Evolutionary conservation across 2,888 invertebrate species (phyloP), one percentile per base, ranked within the genome.

Genomic region (Agrochola lychnidis): DNA sequence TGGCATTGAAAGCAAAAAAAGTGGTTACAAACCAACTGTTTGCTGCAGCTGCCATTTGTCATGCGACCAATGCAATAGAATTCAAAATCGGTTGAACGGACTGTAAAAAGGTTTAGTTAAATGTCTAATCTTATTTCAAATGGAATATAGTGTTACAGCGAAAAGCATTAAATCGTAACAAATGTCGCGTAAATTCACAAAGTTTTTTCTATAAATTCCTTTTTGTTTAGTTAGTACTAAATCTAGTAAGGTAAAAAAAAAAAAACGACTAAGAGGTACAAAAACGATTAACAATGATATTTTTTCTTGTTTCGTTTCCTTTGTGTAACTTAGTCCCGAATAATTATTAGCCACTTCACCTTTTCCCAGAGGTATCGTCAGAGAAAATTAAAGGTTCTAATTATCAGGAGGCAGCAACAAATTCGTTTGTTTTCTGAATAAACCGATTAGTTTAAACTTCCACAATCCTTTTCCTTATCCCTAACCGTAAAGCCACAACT

Each of bases 401-500:
- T 61, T 76, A 40, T 45, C 42, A 63, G 22, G 12, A n/a, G 19
- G 22, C 30, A 53, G 30, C 19, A 30, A 25, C 42, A 57, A 79
- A 79, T 56, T 61, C 25, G 16, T 59, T 64, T 83, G 84, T 84
- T 66, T 25, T 40, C 84, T 79, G 62, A 69, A 79, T 57, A 57
- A 63, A 71, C 61, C 30, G 48, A 80, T 63, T 63, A 66, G 62
- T 75, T 85, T 63, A 62, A 81, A 85, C 36, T 69, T 53, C 16
- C 51, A 36, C 45, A 53, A 85, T 69, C 76, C 85, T 81, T 74
- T 85, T 74, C 71, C 42, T 66, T 56, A 66, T 22, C 36, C 59
- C 30, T 42, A 59, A 59, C 68, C 77, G 45, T 82, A 82, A 82
- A 76, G 56, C 71, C 78, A 69, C 71, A n/a, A 77, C 78, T 76